Evolutionary conservation across 92 coral and sea anemone genomes (phyloP).

Genomic region (Actinostola sp.): DNA sequence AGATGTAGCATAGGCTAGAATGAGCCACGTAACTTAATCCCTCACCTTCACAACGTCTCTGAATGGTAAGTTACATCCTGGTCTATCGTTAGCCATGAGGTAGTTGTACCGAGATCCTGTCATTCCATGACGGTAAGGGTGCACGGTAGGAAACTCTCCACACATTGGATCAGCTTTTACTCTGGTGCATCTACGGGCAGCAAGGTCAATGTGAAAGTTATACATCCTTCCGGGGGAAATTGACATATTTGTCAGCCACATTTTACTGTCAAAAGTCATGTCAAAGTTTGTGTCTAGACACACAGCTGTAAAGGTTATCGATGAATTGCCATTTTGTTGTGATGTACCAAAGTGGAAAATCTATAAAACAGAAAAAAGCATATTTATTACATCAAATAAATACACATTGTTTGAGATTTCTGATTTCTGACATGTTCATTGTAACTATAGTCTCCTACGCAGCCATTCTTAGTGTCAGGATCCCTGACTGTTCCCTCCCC

Average conservation of each 20-base stretch:
- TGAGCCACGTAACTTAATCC: too few species aligned
- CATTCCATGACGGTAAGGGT: constrained; percentile 84
- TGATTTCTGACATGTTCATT: too few species aligned
- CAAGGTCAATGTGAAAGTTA: constrained; percentile 63
- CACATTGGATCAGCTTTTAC: constrained; percentile 66
- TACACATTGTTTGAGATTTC: too few species aligned
- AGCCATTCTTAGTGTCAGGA: too few species aligned
- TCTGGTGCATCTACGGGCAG: constrained; percentile 57
- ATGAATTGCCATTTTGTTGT: constrained; percentile 48
- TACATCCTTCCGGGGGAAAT: constrained; percentile 73
- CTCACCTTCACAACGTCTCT: constrained; percentile 84
- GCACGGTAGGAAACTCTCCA: constrained; percentile 72
- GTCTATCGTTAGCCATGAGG: constrained; percentile 85
- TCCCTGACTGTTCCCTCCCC: too few species aligned
- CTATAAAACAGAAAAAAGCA: constrained; percentile 24
- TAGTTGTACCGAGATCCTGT: constrained; percentile 65
- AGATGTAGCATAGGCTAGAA: too few species aligned
- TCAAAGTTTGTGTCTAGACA: constrained; percentile 81
- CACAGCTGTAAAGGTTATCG: constrained; percentile 67
- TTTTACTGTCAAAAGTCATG: constrained; percentile 79
- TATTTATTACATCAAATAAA: background rate
- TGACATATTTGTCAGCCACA: constrained; percentile 81
- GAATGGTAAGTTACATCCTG: constrained; percentile 76
- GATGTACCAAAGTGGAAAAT: constrained; percentile 92
- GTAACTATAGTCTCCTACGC: too few species aligned